Conservation (phyloP, 2,113 vertebrate genomes). For the human region GRCh38 chr5:92104501-92105000, state of each 20-base stretch:
- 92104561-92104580: constrained; percentile 20
- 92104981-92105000: constrained; percentile 40
- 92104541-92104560: constrained; percentile 3
- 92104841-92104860: constrained; percentile 33
- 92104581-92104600: neutral
- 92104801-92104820: constrained; percentile 54
- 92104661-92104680: constrained; percentile 31
- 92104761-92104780: constrained; percentile 38
- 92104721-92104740: neutral
- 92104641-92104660: constrained; percentile 34
- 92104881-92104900: constrained; percentile 35
- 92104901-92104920: constrained; percentile 29
- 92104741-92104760: constrained; percentile 40
- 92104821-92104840: constrained; percentile 35
- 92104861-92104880: constrained; percentile 54
- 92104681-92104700: constrained; percentile 46
- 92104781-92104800: constrained; percentile 45
- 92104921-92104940: constrained; percentile 55
- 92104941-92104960: constrained; percentile 5
- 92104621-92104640: neutral
- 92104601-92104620: constrained; percentile 18
- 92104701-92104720: neutral
- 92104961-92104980: neutral
- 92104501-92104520: constrained; percentile 12
- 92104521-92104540: constrained; percentile 53